phyloP scores from a whole-genome alignment of 2,113 vertebrate genomes.

The Gopherus evgoodei region DNA sequence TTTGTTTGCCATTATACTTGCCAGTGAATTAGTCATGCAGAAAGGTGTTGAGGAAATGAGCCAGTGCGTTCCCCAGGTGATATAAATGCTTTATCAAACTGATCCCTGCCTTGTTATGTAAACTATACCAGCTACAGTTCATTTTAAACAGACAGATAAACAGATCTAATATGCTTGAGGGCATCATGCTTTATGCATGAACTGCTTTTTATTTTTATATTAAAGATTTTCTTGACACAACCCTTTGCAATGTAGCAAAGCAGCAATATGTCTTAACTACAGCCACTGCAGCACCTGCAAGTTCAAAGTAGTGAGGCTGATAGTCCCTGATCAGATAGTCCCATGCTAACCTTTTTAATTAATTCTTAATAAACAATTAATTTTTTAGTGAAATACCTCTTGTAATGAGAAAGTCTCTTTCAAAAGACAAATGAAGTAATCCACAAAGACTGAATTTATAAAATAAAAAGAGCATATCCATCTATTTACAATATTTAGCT shows the following conservation, averaged over 20 bases:
- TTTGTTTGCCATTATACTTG: constrained; percentile 83
- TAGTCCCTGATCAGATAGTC: constrained; percentile 70
- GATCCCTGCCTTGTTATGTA: constrained; percentile 88
- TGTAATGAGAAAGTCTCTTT: constrained; percentile 67
- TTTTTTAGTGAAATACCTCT: constrained; percentile 74
- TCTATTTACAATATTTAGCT: constrained; percentile 57
- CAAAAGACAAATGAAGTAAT: constrained; percentile 73
- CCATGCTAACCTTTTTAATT: constrained; percentile 75
- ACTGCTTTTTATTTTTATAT: constrained; percentile 84
- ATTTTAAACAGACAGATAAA: constrained; percentile 86
- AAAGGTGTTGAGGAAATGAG: constrained; percentile 84
- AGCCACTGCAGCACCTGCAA: constrained; percentile 42
- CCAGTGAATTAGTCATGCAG: constrained; percentile 78
- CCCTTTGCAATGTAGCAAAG: constrained; percentile 65
- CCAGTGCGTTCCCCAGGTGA: constrained; percentile 79
- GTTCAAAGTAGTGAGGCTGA: constrained; percentile 73
- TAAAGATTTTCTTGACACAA: constrained; percentile 79
- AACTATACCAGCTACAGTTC: constrained; percentile 81
- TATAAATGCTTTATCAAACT: constrained; percentile 85
- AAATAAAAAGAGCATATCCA: constrained; percentile 49
- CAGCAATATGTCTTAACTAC: constrained; percentile 72
- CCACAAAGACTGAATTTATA: constrained; percentile 59
- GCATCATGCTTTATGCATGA: constrained; percentile 87
- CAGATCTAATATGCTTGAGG: constrained; percentile 86
- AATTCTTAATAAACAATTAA: constrained; percentile 76